Evolutionary conservation across 2,797 vertebrate genomes (phyloP).

Genomic region (Anguilla pacifica): DNA sequence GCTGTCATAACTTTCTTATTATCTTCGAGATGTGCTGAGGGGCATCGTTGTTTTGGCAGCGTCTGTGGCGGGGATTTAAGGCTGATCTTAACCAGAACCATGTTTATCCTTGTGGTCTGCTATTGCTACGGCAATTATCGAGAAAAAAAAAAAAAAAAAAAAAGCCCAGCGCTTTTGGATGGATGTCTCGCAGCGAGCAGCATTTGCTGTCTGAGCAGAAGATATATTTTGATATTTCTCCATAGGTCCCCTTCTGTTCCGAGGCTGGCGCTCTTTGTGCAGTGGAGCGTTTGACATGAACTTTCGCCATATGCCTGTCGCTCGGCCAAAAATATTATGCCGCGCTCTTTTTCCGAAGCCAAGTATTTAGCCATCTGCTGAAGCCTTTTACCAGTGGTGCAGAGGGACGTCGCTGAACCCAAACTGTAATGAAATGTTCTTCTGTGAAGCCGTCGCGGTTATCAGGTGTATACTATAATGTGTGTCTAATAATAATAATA

Average conservation of each 20-base stretch:
- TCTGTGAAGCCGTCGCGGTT: conserved; percentile 59
- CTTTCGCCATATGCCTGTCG: conserved; percentile 74
- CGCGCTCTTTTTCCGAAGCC: conserved; percentile 70
- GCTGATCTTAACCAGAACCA: conserved; percentile 66
- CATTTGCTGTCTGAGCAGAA: conserved; percentile 42
- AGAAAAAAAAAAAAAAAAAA: conserved; percentile 22
- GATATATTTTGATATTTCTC: conserved; percentile 62
- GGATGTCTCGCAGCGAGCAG: conserved; percentile 54
- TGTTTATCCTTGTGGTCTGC: conserved; percentile 57
- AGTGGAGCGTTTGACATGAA: conserved; percentile 72
- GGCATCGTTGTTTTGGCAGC: conserved; percentile 47
- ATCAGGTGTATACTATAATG: conserved; percentile 60
- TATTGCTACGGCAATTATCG: conserved; percentile 63
- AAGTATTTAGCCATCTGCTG: conserved; percentile 79
- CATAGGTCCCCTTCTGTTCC: conserved; percentile 58
- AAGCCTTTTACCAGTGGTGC: conserved; percentile 73
- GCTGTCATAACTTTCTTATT: conserved; percentile 47
- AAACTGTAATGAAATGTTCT: conserved; percentile 71
- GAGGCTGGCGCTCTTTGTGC: conserved; percentile 56
- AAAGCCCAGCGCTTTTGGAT: conserved; percentile 49
- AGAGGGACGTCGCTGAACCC: conserved; percentile 73
- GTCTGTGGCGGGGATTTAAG: conserved; percentile 46
- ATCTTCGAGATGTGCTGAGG: conserved; percentile 51
- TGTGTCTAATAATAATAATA: background rate
- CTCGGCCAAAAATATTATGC: conserved; percentile 74